phyloP scores from a whole-genome alignment of 2,888 invertebrate genomes.

The Gerosis bhagava region DNA sequence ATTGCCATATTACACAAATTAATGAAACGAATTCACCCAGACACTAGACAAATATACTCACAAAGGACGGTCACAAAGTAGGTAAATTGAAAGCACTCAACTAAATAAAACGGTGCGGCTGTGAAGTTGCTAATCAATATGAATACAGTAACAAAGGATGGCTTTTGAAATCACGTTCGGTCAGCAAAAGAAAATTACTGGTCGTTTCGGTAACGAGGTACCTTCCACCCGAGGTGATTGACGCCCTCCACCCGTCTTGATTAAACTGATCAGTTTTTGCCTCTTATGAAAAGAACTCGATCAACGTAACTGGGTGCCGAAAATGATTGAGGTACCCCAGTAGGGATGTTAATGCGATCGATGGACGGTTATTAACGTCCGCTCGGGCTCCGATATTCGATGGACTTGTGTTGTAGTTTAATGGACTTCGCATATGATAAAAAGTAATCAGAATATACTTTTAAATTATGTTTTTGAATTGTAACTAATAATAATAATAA shows the following conservation, averaged over 20 bases:
- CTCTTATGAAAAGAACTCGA: slow-evolving; percentile 66
- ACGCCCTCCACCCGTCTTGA: slow-evolving; percentile 62
- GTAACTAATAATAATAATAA: too few relatives aligned
- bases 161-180: slow-evolving; percentile 63
- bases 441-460: too few relatives aligned
- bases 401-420: slow-evolving; percentile 9
- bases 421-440: neutral
- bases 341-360: slow-evolving; percentile 28
- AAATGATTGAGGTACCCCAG: slow-evolving; percentile 43
- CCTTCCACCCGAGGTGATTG: slow-evolving; percentile 53
- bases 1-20: too few relatives aligned
- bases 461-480: too few relatives aligned
- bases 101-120: slow-evolving; percentile 30
- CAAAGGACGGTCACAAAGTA: slow-evolving; percentile 22
- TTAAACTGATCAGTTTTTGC: slow-evolving; percentile 76
- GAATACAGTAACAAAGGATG: slow-evolving; percentile 43
- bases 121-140: slow-evolving; percentile 43
- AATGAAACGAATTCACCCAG: slow-evolving; percentile 16
- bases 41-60: slow-evolving; percentile 8
- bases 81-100: slow-evolving; percentile 25
- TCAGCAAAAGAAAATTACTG: slow-evolving; percentile 73
- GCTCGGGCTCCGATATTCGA: slow-evolving; percentile 8
- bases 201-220: slow-evolving; percentile 73
- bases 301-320: slow-evolving; percentile 54
- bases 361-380: slow-evolving; percentile 21